Conservation (phyloP, 2,888 invertebrate genomes). For the Heteromurus nitidus region DNA sequence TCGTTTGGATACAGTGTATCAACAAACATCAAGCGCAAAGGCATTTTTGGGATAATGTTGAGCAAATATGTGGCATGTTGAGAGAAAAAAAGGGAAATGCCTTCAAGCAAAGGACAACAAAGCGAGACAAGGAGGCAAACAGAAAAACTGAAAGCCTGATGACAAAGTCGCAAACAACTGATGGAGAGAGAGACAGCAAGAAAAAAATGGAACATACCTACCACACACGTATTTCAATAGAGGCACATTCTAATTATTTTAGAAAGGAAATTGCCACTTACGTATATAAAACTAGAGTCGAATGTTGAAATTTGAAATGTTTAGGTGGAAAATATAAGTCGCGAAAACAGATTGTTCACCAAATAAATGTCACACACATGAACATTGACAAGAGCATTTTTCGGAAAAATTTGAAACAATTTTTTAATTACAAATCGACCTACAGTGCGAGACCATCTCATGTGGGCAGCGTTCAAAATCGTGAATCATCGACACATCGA, state of each 20-base stretch:
- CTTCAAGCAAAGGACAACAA: constrained; percentile 21
- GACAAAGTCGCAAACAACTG: constrained; percentile 39
- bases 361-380: too few relatives aligned
- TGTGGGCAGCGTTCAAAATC: too few relatives aligned
- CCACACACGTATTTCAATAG: not conserved
- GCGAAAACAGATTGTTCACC: too few relatives aligned
- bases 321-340: too few relatives aligned
- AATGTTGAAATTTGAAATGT: too few relatives aligned
- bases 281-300: too few relatives aligned
- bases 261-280: not conserved
- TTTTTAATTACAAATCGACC: too few relatives aligned
- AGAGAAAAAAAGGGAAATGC: constrained; percentile 19
- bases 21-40: not conserved
- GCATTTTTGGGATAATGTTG: constrained; percentile 1
- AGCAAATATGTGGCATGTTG: constrained; percentile 7
- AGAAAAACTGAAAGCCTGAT: constrained; percentile 17
- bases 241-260: not conserved
- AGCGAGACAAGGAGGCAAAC: not conserved
- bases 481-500: too few relatives aligned
- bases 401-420: too few relatives aligned
- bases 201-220: not conserved
- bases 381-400: too few relatives aligned
- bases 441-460: too few relatives aligned
- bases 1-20: not conserved
- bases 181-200: too few relatives aligned